Evolutionary conservation across 2,797 vertebrate genomes (phyloP).

Genomic region (Paramormyrops hopkinsi): DNA sequence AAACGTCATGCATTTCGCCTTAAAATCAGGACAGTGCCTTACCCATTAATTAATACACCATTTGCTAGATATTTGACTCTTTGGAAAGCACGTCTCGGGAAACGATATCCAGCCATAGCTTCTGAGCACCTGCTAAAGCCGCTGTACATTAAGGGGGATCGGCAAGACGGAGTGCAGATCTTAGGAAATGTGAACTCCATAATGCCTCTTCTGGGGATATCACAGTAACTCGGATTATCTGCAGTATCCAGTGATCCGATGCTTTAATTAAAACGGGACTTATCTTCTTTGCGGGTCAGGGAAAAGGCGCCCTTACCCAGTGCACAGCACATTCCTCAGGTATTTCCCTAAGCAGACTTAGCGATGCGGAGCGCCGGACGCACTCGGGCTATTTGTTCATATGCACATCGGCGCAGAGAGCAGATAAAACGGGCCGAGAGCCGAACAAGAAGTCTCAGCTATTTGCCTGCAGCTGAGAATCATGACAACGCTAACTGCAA

Average conservation of each 20-base stretch:
- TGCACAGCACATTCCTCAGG: conserved; percentile 23
- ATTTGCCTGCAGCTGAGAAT: conserved; percentile 13
- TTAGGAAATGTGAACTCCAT: conserved; percentile 38
- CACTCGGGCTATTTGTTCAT: conserved; percentile 5
- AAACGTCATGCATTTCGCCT: background rate
- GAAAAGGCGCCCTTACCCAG: conserved; percentile 23
- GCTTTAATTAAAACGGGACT: conserved; percentile 51
- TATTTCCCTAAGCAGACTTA: conserved; percentile 33
- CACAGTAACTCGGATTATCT: conserved; percentile 43
- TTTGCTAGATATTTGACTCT: background rate
- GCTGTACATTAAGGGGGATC: background rate
- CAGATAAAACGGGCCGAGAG: background rate
- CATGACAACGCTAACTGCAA: conserved; percentile 12
- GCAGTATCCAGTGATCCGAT: conserved; percentile 30
- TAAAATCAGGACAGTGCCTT: background rate
- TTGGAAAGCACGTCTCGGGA: background rate
- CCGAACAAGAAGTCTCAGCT: background rate
- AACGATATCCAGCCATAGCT: background rate
- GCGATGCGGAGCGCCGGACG: conserved; percentile 27
- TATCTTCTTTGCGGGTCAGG: conserved; percentile 40
- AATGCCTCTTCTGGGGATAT: conserved; percentile 42
- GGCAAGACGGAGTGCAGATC: background rate
- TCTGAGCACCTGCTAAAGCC: background rate
- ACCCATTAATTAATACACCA: background rate
- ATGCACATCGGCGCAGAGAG: conserved; percentile 17